A percentile compares a stretch with the other conserved stretches of the same genome.
phyloP scores from a whole-genome alignment of 2,797 vertebrate species.

The Allochrocebus solatus region DNA sequence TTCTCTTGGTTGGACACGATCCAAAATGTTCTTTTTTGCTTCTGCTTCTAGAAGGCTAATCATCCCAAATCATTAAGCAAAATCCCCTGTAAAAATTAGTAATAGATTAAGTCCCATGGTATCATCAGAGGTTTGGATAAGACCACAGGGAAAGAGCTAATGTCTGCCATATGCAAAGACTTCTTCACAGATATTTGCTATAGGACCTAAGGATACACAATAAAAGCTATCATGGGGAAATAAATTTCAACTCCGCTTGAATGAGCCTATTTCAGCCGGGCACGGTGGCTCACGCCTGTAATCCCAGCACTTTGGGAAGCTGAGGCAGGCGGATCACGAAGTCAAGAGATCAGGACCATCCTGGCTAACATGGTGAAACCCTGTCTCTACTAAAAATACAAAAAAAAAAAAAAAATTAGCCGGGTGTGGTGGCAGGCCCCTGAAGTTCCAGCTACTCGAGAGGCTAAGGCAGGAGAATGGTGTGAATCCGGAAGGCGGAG shows the following conservation, averaged over 20 bases:
- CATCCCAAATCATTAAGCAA: not conserved
- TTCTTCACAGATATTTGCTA: not conserved
- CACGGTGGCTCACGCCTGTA: no score
- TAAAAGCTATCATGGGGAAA: not conserved
- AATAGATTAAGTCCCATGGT: not conserved
- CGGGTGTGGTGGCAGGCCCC: fast-evolving
- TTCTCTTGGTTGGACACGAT: constrained; percentile 17
- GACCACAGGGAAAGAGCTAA: not conserved
- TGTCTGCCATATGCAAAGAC: not conserved
- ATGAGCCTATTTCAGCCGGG: not conserved
- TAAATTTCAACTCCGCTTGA: not conserved
- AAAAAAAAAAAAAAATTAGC: no score
- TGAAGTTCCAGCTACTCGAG: no score
- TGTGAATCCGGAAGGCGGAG: fast-evolving
- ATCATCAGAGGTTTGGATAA: not conserved
- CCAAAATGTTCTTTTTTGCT: constrained; percentile 33
- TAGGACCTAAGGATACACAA: not conserved
- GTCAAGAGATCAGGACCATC: no score
- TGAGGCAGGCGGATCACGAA: no score
- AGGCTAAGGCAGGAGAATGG: no score
- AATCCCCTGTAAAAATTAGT: not conserved
- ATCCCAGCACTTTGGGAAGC: no score
- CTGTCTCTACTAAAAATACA: no score
- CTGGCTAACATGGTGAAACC: no score
- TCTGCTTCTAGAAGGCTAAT: constrained; percentile 43